phyloP scores from a whole-genome alignment of 2,888 invertebrate genomes.

The Ophion ventricosus region DNA sequence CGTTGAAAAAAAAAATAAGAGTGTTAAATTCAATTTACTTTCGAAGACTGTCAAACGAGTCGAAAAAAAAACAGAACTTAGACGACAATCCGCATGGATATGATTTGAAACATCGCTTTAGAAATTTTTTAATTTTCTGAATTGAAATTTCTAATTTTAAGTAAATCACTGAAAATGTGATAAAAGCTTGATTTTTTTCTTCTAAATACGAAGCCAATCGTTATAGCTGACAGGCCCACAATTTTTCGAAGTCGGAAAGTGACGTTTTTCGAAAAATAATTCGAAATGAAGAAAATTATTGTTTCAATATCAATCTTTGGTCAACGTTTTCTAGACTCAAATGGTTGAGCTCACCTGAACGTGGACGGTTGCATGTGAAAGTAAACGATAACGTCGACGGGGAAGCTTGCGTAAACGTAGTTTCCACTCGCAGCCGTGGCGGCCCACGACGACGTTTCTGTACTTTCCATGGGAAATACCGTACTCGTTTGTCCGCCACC shows the following conservation, averaged over 20 bases:
- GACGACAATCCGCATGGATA: too few relatives aligned
- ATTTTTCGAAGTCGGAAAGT: too few relatives aligned
- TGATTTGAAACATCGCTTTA: too few relatives aligned
- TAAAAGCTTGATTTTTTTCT: too few relatives aligned
- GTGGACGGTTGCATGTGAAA: conserved; percentile 99
- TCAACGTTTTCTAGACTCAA: not conserved
- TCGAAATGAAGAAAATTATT: too few relatives aligned
- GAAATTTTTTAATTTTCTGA: not conserved
- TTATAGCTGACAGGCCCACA: too few relatives aligned
- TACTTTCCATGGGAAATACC: conserved; percentile 78
- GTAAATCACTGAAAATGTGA: too few relatives aligned
- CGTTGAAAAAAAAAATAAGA: not conserved
- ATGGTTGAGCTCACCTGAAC: conserved; percentile 85
- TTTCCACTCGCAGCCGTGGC: conserved; percentile 80
- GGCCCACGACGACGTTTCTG: conserved; percentile 81
- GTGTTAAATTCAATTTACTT: conserved; percentile 10
- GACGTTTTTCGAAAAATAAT: too few relatives aligned
- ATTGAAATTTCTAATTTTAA: too few relatives aligned
- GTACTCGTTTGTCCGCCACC: conserved; percentile 76
- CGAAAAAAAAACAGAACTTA: not conserved
- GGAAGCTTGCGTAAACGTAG: conserved; percentile 96
- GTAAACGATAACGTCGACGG: conserved; percentile 99
- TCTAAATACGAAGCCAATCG: too few relatives aligned
- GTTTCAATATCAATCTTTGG: too few relatives aligned
- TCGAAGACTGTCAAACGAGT: not conserved